Conservation (phyloP, 2,888 invertebrate species). For the Pterobdella sp. region DNA sequence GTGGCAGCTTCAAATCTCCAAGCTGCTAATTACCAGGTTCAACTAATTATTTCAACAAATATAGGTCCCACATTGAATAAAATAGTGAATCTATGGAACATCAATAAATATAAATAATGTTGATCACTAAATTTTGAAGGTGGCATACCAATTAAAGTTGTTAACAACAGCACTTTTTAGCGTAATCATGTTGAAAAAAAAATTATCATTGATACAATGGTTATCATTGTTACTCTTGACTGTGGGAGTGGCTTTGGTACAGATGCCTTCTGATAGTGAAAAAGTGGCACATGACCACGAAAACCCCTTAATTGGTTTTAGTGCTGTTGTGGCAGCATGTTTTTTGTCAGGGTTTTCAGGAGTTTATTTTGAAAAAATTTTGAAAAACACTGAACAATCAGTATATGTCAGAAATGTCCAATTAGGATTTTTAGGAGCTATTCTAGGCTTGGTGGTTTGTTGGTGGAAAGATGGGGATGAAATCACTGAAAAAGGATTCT, state of each 20-base stretch:
- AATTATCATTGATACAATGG: slow-evolving; percentile 52
- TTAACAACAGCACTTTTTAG: slow-evolving; percentile 55
- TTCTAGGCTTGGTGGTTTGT: slow-evolving; percentile 78
- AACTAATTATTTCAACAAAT: neutral
- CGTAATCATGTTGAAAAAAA: slow-evolving; percentile 51
- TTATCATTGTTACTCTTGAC: slow-evolving; percentile 52
- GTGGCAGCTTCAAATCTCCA: slow-evolving; percentile 93
- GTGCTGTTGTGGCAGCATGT: slow-evolving; percentile 56
- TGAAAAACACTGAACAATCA: slow-evolving; percentile 70
- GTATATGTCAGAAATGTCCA: slow-evolving; percentile 97
- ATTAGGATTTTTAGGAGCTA: slow-evolving; percentile 78
- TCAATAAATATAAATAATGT: too few species aligned
- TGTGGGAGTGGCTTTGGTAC: slow-evolving; percentile 54
- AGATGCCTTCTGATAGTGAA: slow-evolving; percentile 46
- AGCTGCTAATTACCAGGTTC: slow-evolving; percentile 93
- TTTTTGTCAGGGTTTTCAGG: slow-evolving; percentile 93
- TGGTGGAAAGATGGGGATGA: slow-evolving; percentile 51
- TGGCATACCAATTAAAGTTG: slow-evolving; percentile 55
- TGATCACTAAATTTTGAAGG: slow-evolving; percentile 43
- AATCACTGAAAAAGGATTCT: slow-evolving; percentile 63
- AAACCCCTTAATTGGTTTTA: slow-evolving; percentile 43
- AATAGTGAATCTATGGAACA: too few species aligned
- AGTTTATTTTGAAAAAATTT: slow-evolving; percentile 90
- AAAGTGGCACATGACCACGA: slow-evolving; percentile 40
- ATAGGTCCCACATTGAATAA: too few species aligned